These are phyloP conservation scores for Turritopsis rubra DNA, from an alignment of 30 jellyfish, hydroid and myxozoan genomes.

Conservation along the genomic window DNA sequence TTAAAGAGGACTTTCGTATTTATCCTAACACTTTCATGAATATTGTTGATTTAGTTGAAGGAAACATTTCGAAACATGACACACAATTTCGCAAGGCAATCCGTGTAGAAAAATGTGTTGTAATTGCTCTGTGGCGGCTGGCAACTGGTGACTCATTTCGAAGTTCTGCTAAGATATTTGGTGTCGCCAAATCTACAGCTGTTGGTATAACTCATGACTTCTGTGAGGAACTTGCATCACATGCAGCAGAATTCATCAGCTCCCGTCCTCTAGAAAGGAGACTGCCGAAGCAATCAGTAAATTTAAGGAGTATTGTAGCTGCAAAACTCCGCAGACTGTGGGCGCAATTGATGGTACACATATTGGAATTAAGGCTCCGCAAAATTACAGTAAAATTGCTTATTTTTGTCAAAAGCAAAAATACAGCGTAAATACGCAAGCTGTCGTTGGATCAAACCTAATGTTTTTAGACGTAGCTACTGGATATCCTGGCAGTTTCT, in stretches of 20 bases:
- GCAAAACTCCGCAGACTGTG: conserved; percentile 45
- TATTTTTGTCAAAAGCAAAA: conserved; percentile 42
- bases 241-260: conserved; percentile 26
- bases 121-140: conserved; percentile 3
- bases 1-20: neutral
- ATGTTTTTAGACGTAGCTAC: conserved; percentile 33
- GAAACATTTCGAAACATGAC: neutral
- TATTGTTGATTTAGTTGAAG: neutral
- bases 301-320: conserved; percentile 6
- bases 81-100: neutral
- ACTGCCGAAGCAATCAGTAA: conserved; percentile 28
- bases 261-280: conserved; percentile 39
- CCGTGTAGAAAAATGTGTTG: neutral
- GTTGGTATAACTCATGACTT: too few species aligned
- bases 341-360: conserved; percentile 59
- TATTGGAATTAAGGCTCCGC: conserved; percentile 29
- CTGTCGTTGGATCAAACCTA: conserved; percentile 42
- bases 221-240: neutral
- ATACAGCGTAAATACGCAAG: conserved; percentile 51
- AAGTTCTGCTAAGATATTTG: conserved; percentile 46
- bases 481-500: conserved; percentile 54
- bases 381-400: conserved; percentile 8
- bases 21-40: neutral
- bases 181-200: conserved; percentile 51
- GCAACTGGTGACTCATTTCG: conserved; percentile 36